phyloP scores from a whole-genome alignment of 2,797 vertebrate species.

The Rhinatrema bivittatum region DNA sequence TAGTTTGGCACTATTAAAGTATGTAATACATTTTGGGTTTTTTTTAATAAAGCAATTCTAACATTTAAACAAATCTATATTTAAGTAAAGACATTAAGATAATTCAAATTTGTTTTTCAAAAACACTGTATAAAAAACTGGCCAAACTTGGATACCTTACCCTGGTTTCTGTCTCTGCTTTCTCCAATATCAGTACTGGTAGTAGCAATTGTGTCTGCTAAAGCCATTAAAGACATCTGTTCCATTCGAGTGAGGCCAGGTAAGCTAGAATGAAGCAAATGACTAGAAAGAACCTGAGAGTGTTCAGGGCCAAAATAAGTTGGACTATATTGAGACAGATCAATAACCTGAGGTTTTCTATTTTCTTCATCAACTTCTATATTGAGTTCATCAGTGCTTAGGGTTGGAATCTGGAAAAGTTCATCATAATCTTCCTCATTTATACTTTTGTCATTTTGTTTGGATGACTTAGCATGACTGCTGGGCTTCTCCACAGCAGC shows the following conservation, averaged over 20 bases:
- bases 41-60: no score
- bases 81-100: no score
- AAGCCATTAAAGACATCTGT: constrained; percentile 95
- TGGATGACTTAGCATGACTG: constrained; percentile 54
- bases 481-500: constrained; percentile 61
- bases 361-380: constrained; percentile 66
- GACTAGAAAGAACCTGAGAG: constrained; percentile 85
- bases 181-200: constrained; percentile 90
- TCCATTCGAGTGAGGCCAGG: constrained; percentile 92
- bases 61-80: no score
- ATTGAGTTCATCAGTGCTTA: constrained; percentile 53
- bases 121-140: no score
- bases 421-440: constrained; percentile 78
- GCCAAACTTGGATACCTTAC: no score
- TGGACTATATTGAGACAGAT: constrained; percentile 87
- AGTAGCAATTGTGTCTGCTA: constrained; percentile 92
- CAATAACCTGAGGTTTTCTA: constrained; percentile 72
- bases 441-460: constrained; percentile 53
- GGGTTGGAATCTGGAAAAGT: constrained; percentile 71
- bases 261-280: constrained; percentile 90
- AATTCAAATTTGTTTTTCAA: no score
- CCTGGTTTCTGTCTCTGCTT: constrained; percentile 79
- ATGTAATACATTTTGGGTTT: no score
- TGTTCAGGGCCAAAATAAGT: constrained; percentile 91
- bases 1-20: background rate